Percentiles rank a stretch among this genome's conserved stretches.
phyloP scores from a whole-genome alignment of 2,888 invertebrate genomes.

The Hyalella azteca region DNA sequence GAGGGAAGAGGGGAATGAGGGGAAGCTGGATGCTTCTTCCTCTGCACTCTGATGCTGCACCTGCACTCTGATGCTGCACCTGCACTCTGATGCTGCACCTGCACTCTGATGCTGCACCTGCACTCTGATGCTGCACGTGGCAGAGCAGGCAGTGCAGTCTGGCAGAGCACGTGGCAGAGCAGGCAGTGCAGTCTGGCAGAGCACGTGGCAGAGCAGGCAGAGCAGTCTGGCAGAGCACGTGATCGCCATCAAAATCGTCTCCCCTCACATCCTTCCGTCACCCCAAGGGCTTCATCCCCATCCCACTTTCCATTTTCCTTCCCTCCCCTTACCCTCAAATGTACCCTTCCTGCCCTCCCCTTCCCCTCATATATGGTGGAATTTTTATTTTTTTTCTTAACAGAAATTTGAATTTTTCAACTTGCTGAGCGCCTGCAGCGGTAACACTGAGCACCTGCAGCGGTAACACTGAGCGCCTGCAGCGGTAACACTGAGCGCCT shows the following conservation, averaged over 20 bases:
- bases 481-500: too few species aligned
- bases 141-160: neutral
- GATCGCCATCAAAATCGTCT: neutral
- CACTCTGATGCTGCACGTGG: neutral
- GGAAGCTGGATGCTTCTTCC: slow-evolving; percentile 9
- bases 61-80: neutral
- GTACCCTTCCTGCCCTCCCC: too few species aligned
- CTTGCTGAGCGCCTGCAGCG: too few species aligned
- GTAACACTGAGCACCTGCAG: too few species aligned
- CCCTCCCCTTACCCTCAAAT: too few species aligned
- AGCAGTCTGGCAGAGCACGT: neutral
- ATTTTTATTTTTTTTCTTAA: too few species aligned
- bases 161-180: neutral
- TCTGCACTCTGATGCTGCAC: neutral
- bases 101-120: neutral
- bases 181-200: neutral
- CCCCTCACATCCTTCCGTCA: slow-evolving; percentile 24
- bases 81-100: neutral
- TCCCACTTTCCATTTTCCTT: too few species aligned
- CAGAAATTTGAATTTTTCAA: too few species aligned
- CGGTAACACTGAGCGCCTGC: too few species aligned
- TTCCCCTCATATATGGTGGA: too few species aligned
- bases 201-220: neutral
- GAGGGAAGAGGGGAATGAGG: neutral
- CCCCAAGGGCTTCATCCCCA: too few species aligned